These are phyloP conservation scores for Pandemis cinnamomeana DNA, from an alignment of 2,888 invertebrate genomes.

Conservation along the genomic window DNA sequence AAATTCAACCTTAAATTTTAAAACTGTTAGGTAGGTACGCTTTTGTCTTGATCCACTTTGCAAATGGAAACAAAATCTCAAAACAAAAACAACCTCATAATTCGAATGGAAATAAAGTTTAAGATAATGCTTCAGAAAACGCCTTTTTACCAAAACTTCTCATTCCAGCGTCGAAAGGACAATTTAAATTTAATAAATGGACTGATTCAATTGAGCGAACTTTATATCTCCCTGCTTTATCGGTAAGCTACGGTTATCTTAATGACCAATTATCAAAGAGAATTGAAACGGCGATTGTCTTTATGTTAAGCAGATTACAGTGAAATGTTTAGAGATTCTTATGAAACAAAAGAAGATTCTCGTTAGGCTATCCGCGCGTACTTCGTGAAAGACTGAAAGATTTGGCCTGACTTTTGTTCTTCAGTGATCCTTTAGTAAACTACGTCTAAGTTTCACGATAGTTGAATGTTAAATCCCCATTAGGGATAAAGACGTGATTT, in stretches of 20 bases:
- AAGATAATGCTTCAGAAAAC: neutral
- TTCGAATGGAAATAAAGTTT: neutral
- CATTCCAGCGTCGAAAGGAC: neutral
- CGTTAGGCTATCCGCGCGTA: neutral
- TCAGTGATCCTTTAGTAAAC: too few species aligned
- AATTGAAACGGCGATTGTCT: constrained; percentile 10
- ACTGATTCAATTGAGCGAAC: constrained; percentile 15
- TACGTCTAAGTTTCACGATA: too few species aligned
- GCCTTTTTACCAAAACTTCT: constrained; percentile 1
- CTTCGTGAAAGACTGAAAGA: neutral
- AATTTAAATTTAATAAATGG: constrained; percentile 12
- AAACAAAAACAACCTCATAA: neutral
- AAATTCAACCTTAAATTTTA: too few species aligned
- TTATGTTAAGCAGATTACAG: constrained; percentile 7
- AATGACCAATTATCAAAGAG: constrained; percentile 8
- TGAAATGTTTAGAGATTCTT: neutral
- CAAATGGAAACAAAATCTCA: neutral
- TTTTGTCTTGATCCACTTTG: neutral
- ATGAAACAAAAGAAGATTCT: neutral
- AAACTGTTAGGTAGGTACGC: too few species aligned
- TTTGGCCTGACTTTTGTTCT: too few species aligned
- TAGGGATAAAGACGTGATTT: too few species aligned
- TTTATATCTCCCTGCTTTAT: constrained; percentile 12
- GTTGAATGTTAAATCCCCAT: neutral
- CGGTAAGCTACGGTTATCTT: constrained; percentile 12